These are phyloP conservation scores for pig (Sus scrofa) DNA, from an alignment of 2,113 vertebrate genomes.

Conservation along the genomic window DNA sequence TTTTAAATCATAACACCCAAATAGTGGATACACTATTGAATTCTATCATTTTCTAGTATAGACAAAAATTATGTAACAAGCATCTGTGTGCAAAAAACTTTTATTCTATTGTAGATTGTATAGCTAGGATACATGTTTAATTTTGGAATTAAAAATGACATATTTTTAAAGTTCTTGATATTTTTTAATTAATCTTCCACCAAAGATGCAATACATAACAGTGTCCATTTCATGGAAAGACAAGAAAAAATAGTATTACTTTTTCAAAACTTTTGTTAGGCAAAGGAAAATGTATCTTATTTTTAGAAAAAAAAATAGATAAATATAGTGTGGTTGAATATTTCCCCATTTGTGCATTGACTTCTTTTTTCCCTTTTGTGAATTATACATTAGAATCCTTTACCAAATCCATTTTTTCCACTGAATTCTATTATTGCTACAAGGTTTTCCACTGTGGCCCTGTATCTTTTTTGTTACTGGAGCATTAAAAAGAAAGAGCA, in stretches of 20 bases:
- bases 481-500: not conserved
- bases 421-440: not conserved
- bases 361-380: not conserved
- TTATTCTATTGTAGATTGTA: not conserved
- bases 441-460: not conserved
- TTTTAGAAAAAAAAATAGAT: not conserved
- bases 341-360: not conserved
- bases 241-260: not conserved
- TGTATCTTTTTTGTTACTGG: not conserved
- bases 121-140: not conserved
- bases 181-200: not conserved
- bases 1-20: slow-evolving; percentile 26
- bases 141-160: not conserved
- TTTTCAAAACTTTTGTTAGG: not conserved
- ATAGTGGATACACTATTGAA: not conserved
- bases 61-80: not conserved
- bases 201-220: not conserved
- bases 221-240: not conserved
- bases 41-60: not conserved
- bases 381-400: not conserved
- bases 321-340: not conserved
- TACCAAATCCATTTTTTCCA: not conserved
- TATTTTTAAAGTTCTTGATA: not conserved
- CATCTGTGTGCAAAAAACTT: not conserved
- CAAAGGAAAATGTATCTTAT: not conserved